Evolutionary conservation across 2,797 vertebrate genomes (phyloP).

Genomic region (Phyllotis vaccarum): DNA sequence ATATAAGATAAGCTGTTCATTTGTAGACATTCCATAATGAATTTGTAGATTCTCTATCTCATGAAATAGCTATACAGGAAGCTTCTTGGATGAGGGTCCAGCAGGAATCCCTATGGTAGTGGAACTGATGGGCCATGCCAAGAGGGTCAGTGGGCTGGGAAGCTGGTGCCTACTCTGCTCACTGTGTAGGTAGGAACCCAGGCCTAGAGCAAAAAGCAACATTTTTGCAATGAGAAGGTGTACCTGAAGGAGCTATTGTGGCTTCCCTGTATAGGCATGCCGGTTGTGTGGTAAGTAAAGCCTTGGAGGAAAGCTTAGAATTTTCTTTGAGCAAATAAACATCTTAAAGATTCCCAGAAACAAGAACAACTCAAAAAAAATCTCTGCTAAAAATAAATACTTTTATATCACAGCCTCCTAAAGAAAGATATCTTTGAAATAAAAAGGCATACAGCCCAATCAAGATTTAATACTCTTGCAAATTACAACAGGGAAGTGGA

Average conservation of each 20-base stretch:
- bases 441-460: conserved; percentile 52
- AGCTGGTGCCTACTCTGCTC: not conserved
- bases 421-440: conserved; percentile 74
- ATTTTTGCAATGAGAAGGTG: conserved; percentile 5
- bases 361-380: not conserved
- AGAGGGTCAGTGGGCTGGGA: not conserved
- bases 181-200: not conserved
- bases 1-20: not conserved
- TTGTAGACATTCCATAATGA: not conserved
- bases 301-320: conserved; percentile 35
- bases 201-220: conserved; percentile 2
- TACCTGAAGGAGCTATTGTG: not conserved
- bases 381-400: conserved; percentile 47
- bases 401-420: conserved; percentile 66
- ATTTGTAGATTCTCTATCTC: conserved; percentile 9
- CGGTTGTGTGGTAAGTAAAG: not conserved
- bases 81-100: not conserved
- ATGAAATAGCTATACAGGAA: conserved; percentile 48
- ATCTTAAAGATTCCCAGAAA: conserved; percentile 35
- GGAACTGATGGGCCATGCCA: not conserved
- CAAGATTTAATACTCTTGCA: conserved; percentile 73
- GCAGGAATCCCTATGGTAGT: conserved; percentile 37
- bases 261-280: not conserved
- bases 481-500: conserved; percentile 27
- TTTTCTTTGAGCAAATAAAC: conserved; percentile 60